These are phyloP conservation scores for Nymphalis polychloros DNA, from an alignment of 2,888 invertebrate species.

Conservation along the genomic window DNA sequence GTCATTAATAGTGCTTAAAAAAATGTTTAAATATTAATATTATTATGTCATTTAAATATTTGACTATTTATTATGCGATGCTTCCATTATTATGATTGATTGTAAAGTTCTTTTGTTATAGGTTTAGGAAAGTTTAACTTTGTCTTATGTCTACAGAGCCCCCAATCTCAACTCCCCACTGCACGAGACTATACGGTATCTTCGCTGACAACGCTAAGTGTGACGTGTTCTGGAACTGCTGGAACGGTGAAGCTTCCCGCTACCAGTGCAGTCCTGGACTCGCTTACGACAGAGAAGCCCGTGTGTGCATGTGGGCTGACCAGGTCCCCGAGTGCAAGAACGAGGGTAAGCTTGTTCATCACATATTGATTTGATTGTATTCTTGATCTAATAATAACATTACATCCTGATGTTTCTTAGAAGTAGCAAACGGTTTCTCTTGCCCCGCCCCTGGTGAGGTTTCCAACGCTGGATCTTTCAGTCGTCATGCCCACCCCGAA, in stretches of 20 bases:
- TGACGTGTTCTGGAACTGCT: constrained; percentile 98
- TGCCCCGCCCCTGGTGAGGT: constrained; percentile 93
- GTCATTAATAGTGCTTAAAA: neutral
- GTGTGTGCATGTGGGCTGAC: constrained; percentile 98
- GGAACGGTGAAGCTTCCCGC: constrained; percentile 96
- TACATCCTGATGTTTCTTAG: constrained; percentile 73
- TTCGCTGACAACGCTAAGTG: constrained; percentile 94
- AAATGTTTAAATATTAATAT: too few relatives aligned
- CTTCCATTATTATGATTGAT: neutral
- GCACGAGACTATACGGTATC: constrained; percentile 93
- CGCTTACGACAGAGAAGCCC: constrained; percentile 95
- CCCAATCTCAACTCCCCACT: constrained; percentile 91
- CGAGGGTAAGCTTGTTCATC: constrained; percentile 84
- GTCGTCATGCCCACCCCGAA: constrained; percentile 96
- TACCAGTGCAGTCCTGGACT: constrained; percentile 97
- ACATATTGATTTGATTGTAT: neutral
- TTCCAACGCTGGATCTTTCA: constrained; percentile 93
- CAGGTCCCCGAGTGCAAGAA: constrained; percentile 95
- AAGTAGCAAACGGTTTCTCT: constrained; percentile 94
- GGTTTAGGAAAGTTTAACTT: neutral
- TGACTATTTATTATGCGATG: neutral
- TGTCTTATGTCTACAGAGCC: constrained; percentile 83
- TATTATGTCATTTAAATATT: too few relatives aligned
- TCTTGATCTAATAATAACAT: neutral
- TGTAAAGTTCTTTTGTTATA: too few relatives aligned